These are phyloP conservation scores for Lissonota sp. DNA, from an alignment of 2,888 invertebrate genomes.

Conservation along the genomic window DNA sequence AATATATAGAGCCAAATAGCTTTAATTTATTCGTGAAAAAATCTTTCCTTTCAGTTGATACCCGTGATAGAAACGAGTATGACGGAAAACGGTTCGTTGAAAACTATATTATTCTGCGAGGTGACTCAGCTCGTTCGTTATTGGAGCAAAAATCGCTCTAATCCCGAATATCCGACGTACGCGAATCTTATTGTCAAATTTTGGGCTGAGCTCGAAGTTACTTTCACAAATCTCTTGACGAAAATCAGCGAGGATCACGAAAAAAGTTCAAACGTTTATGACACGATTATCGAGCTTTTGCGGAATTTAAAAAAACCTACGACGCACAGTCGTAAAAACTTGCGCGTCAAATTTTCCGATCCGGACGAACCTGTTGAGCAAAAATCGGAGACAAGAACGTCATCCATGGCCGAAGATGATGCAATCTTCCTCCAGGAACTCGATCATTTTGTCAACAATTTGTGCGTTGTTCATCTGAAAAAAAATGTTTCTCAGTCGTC, in stretches of 20 bases:
- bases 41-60: conserved; percentile 82
- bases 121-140: conserved; percentile 85
- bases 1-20: not conserved
- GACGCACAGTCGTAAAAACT: conserved; percentile 83
- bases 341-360: conserved; percentile 86
- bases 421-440: conserved; percentile 84
- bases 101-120: conserved; percentile 85
- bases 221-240: conserved; percentile 76
- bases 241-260: conserved; percentile 63
- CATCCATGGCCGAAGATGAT: conserved; percentile 67
- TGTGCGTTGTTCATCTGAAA: conserved; percentile 86
- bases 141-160: conserved; percentile 85
- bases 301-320: conserved; percentile 83
- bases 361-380: conserved; percentile 69
- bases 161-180: conserved; percentile 78
- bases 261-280: conserved; percentile 64
- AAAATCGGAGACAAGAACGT: conserved; percentile 43
- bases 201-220: conserved; percentile 80
- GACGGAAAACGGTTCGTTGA: conserved; percentile 80
- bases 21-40: conserved; percentile 9
- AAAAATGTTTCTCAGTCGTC: conserved; percentile 83
- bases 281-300: conserved; percentile 84
- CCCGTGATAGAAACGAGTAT: conserved; percentile 84
- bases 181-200: conserved; percentile 80
- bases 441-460: conserved; percentile 83